Conservation (phyloP, 2,888 invertebrate species). For the Anthrax anthrax region DNA sequence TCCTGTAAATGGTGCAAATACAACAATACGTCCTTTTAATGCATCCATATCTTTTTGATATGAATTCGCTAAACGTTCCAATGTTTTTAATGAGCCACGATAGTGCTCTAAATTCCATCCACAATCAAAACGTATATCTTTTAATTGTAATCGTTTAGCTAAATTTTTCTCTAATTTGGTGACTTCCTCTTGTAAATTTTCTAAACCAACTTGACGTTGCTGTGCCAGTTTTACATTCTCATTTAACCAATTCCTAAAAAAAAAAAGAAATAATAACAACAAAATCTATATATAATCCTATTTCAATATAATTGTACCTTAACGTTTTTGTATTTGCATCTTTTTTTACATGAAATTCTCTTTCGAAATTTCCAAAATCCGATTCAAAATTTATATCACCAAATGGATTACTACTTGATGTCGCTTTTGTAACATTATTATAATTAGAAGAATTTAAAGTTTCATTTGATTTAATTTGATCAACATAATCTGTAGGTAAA, state of each 20-base stretch:
- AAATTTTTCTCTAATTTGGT: slow-evolving; percentile 31
- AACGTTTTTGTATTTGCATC: slow-evolving; percentile 11
- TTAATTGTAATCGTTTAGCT: slow-evolving; percentile 37
- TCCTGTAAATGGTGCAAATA: slow-evolving; percentile 81
- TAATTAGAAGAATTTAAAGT: slow-evolving; percentile 4
- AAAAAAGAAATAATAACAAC: slow-evolving; percentile 3
- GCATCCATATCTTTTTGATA: slow-evolving; percentile 55
- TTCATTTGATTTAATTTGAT: slow-evolving; percentile 41
- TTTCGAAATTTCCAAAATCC: slow-evolving; percentile 14
- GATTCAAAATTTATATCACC: slow-evolving; percentile 13
- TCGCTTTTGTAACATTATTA: slow-evolving; percentile 4
- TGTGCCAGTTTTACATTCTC: slow-evolving; percentile 53
- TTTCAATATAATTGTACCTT: slow-evolving; percentile 6
- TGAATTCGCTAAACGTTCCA: slow-evolving; percentile 59
- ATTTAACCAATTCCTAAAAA: slow-evolving; percentile 50
- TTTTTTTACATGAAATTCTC: slow-evolving; percentile 11
- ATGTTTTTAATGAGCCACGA: slow-evolving; percentile 75
- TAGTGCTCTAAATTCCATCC: slow-evolving; percentile 84
- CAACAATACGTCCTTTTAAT: slow-evolving; percentile 58
- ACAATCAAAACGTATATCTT: slow-evolving; percentile 59
- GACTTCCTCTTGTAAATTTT: slow-evolving; percentile 61
- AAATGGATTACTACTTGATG: slow-evolving; percentile 3
- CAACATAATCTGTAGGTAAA: slow-evolving; percentile 74
- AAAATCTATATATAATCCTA: background rate
- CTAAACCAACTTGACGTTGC: slow-evolving; percentile 48